phyloP scores from a whole-genome alignment of 1,140 invertebrate genomes.

The Listronotus oregonensis region DNA sequence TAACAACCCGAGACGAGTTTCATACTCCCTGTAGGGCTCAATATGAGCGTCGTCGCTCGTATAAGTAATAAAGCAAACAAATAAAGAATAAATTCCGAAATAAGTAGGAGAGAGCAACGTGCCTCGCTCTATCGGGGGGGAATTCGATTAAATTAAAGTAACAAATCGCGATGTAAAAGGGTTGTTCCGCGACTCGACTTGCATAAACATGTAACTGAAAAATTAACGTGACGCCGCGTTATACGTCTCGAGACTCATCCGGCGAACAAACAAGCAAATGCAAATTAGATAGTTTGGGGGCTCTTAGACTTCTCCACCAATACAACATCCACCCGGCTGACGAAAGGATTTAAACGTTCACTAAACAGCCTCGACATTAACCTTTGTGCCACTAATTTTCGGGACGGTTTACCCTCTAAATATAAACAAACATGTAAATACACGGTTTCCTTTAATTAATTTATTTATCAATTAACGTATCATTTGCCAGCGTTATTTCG shows the following conservation, averaged over 20 bases:
- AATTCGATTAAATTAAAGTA: conserved; percentile 55
- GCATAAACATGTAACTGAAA: conserved; percentile 56
- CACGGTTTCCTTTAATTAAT: not conserved
- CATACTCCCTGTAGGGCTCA: not conserved
- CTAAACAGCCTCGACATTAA: conserved; percentile 28
- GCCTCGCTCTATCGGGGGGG: conserved; percentile 7
- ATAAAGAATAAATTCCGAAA: conserved; percentile 29
- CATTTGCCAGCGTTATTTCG: too few relatives aligned
- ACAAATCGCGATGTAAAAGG: conserved; percentile 53
- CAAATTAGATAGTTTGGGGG: conserved; percentile 52
- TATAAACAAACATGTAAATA: conserved; percentile 16
- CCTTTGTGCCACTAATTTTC: conserved; percentile 31
- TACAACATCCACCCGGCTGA: conserved; percentile 34
- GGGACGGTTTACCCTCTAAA: conserved; percentile 2
- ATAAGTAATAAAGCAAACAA: conserved; percentile 36
- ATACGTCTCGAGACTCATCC: conserved; percentile 52
- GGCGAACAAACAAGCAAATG: conserved; percentile 55
- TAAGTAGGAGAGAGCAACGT: conserved; percentile 10
- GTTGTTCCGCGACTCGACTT: conserved; percentile 39
- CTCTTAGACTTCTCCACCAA: conserved; percentile 1
- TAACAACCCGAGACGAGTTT: conserved; percentile 4
- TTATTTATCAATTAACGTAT: too few relatives aligned
- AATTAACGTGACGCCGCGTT: conserved; percentile 53
- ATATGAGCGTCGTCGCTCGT: conserved; percentile 8
- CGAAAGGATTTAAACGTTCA: conserved; percentile 33